These are phyloP conservation scores for Ophioninae sp. DNA, from an alignment of 2,888 invertebrate genomes.

Conservation along the genomic window DNA sequence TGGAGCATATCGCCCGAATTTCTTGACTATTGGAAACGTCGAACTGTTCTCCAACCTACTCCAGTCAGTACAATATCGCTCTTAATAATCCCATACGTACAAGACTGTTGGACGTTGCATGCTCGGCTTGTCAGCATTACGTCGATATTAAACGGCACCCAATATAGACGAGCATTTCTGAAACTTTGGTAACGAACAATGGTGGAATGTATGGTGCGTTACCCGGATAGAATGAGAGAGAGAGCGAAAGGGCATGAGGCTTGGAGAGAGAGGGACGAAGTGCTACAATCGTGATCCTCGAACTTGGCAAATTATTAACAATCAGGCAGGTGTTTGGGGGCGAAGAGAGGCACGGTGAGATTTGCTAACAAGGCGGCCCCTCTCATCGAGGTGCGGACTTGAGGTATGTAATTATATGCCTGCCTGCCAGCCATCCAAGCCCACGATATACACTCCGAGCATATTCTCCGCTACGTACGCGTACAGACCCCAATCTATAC, in stretches of 20 bases:
- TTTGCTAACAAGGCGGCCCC: conserved; percentile 75
- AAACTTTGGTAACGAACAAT: conserved; percentile 58
- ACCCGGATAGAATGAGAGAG: conserved; percentile 11
- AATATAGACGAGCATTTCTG: conserved; percentile 31
- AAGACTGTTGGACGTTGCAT: conserved; percentile 19
- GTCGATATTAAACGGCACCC: conserved; percentile 14
- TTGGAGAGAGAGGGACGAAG: conserved; percentile 42
- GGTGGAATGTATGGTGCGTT: conserved; percentile 19
- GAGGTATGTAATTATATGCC: conserved; percentile 76
- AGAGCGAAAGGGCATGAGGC: conserved; percentile 37
- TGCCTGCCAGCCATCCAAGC: conserved; percentile 51
- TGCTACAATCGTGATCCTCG: conserved; percentile 66
- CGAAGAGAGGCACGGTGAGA: conserved; percentile 65
- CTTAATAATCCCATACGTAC: conserved; percentile 16
- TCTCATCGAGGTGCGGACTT: conserved; percentile 76
- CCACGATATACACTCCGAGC: conserved; percentile 34
- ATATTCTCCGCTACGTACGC: conserved; percentile 63
- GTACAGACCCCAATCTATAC: conserved; percentile 67
- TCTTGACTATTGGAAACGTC: conserved; percentile 6
- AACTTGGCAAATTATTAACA: conserved; percentile 76
- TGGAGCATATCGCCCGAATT: not conserved
- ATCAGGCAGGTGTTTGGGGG: conserved; percentile 76
- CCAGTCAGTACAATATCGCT: not conserved
- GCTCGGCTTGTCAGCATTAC: conserved; percentile 30
- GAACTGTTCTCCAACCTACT: conserved; percentile 18